A percentile compares a stretch with the other conserved stretches of the same genome.
phyloP scores from a whole-genome alignment of 1,140 invertebrate genomes.

The Carposina sasakii region DNA sequence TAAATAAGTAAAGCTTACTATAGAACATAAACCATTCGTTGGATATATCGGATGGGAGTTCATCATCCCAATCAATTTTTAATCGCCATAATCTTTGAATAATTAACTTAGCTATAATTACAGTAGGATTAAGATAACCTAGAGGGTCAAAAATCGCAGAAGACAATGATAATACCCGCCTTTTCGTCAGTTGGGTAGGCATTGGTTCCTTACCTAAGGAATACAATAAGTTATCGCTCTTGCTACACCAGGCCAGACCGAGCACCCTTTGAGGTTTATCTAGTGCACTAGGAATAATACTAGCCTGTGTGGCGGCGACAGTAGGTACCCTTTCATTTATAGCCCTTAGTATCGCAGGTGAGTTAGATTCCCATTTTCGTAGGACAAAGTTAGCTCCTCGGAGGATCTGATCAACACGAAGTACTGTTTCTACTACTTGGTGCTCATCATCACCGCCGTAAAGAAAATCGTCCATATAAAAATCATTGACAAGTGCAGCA shows the following conservation, averaged over 20 bases:
- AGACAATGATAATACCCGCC: constrained; percentile 24
- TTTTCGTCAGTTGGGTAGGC: constrained; percentile 18
- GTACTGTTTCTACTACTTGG: not conserved
- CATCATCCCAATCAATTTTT: constrained; percentile 11
- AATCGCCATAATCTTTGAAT: constrained; percentile 8
- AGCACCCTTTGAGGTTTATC: not conserved
- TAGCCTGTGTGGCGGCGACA: not conserved
- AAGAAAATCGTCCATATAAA: constrained; percentile 9
- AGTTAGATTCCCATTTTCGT: constrained; percentile 8
- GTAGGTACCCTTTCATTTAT: not conserved
- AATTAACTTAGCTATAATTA: constrained; percentile 9
- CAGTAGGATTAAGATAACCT: constrained; percentile 8
- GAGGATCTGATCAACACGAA: not conserved
- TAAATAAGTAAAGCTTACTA: not conserved
- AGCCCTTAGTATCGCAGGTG: not conserved
- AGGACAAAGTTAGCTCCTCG: not conserved
- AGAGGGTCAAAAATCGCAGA: constrained; percentile 30
- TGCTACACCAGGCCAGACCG: not conserved
- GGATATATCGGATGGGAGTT: constrained; percentile 1
- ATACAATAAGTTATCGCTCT: not conserved
- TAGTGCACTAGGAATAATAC: not conserved
- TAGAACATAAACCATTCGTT: not conserved
- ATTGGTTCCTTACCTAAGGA: not conserved
- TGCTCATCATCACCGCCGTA: not conserved
- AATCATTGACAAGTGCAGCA: not conserved